Evolutionary conservation across 2,888 invertebrate species (phyloP).

Genomic region (Melangyna quadrimaculata): DNA sequence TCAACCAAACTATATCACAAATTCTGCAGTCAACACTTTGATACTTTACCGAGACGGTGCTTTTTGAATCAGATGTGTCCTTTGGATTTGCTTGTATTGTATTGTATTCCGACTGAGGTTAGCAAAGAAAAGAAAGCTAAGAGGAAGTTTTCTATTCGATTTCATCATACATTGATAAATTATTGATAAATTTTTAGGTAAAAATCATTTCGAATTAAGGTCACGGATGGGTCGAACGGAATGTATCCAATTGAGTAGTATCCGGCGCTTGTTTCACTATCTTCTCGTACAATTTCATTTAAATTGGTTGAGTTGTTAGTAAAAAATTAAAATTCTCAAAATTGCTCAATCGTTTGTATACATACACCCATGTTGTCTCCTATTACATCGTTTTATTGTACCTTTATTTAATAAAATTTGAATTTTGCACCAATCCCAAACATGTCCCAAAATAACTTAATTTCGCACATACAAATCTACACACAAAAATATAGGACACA

Average conservation of each 20-base stretch:
- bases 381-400: too few species aligned
- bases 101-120: not conserved
- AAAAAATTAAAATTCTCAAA: not conserved
- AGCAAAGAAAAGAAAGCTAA: not conserved
- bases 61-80: not conserved
- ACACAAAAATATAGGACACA: not conserved
- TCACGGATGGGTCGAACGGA: not conserved
- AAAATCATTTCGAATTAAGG: not conserved
- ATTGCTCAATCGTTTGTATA: not conserved
- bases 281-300: too few species aligned
- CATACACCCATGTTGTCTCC: not conserved
- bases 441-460: not conserved
- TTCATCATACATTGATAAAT: slow-evolving; percentile 16
- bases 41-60: not conserved
- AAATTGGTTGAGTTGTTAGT: not conserved
- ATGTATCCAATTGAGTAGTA: too few species aligned
- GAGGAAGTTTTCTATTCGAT: slow-evolving; percentile 4
- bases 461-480: not conserved
- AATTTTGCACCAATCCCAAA: not conserved
- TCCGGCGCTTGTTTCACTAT: too few species aligned
- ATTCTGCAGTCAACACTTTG: slow-evolving; percentile 25
- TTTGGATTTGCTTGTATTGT: not conserved
- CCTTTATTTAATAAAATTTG: too few species aligned
- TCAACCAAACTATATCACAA: slow-evolving; percentile 11
- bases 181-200: not conserved